Evolutionary conservation across 2,113 vertebrate genomes (phyloP).

Genomic region (Cacatua alba): DNA sequence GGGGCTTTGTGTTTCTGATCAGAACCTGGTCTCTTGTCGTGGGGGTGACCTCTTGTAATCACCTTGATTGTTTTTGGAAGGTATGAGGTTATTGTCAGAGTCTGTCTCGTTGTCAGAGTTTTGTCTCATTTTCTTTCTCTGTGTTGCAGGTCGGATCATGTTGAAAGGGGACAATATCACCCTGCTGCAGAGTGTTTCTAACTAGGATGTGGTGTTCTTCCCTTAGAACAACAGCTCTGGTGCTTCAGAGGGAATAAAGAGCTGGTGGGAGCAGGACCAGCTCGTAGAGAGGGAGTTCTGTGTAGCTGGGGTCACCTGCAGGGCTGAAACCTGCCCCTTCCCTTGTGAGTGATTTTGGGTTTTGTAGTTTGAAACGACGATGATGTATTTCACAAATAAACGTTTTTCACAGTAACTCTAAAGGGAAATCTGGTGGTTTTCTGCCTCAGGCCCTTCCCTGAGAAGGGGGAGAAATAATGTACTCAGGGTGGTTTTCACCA

Average conservation of each 20-base stretch:
- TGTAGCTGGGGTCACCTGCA: accelerated
- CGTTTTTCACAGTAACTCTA: background rate
- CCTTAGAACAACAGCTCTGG: accelerated
- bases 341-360: background rate
- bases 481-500: accelerated
- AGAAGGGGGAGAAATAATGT: background rate
- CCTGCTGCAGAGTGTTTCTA: slow-evolving; percentile 93
- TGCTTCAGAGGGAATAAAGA: background rate
- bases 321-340: accelerated
- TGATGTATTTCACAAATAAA: background rate
- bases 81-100: accelerated
- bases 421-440: background rate
- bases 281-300: background rate
- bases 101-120: background rate
- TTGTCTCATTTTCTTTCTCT: background rate
- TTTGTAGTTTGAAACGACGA: background rate
- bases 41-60: accelerated
- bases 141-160: slow-evolving; percentile 92
- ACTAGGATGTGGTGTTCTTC: slow-evolving; percentile 61
- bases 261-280: background rate
- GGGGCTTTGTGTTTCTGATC: background rate
- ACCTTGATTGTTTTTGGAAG: background rate
- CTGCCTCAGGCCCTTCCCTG: background rate
- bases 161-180: slow-evolving; percentile 99
- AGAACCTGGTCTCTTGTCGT: accelerated